phyloP scores from a whole-genome alignment of 2,113 vertebrate species.

The Phoxinus phoxinus region DNA sequence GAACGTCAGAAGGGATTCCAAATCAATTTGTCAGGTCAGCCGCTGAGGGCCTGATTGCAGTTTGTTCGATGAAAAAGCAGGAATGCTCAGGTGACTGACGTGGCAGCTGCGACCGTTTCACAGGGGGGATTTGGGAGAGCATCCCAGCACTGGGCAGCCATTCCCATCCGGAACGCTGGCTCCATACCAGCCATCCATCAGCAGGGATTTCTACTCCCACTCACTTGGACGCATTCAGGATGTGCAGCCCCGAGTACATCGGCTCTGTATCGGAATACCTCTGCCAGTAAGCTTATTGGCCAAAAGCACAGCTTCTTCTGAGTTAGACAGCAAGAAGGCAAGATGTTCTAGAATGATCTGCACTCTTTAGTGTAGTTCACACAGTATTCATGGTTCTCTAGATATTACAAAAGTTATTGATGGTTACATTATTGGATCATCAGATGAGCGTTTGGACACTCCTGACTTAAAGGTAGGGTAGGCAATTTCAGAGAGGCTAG shows the following conservation, averaged over 20 bases:
- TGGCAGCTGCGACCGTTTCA: slow-evolving; percentile 73
- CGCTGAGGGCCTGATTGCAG: slow-evolving; percentile 66
- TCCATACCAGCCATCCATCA: slow-evolving; percentile 72
- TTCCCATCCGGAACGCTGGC: slow-evolving; percentile 63
- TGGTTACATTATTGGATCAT: not conserved
- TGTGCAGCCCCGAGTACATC: slow-evolving; percentile 61
- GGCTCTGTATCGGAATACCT: slow-evolving; percentile 57
- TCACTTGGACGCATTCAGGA: slow-evolving; percentile 67
- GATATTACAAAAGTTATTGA: no score
- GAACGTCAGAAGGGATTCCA: slow-evolving; percentile 72
- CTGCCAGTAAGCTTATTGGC: slow-evolving; percentile 66
- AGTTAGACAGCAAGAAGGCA: slow-evolving; percentile 65
- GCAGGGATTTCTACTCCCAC: slow-evolving; percentile 67
- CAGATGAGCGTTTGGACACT: not conserved
- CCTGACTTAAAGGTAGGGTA: not conserved
- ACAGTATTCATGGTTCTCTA: not conserved
- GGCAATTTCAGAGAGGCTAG: no score
- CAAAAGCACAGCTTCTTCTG: slow-evolving; percentile 68
- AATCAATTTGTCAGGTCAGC: slow-evolving; percentile 75
- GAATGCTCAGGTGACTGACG: slow-evolving; percentile 73
- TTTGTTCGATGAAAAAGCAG: slow-evolving; percentile 68
- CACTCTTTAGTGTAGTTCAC: not conserved
- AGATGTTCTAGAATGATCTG: slow-evolving; percentile 21
- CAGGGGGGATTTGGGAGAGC: slow-evolving; percentile 65
- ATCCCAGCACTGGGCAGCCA: slow-evolving; percentile 61